These are phyloP conservation scores for Nephrocerus scutellatus DNA, from an alignment of 2,888 invertebrate species.

Conservation along the genomic window DNA sequence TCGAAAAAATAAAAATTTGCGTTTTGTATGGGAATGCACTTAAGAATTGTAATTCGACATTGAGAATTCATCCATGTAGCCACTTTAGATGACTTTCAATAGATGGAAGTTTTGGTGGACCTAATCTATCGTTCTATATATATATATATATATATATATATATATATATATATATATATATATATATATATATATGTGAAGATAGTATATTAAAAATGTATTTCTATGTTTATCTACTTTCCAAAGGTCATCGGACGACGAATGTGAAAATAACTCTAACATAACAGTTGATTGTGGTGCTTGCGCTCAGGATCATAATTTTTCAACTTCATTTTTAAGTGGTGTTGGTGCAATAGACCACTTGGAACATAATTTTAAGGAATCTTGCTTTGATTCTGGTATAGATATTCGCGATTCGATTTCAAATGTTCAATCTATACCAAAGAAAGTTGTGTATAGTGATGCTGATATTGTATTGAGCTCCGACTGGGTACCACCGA, in stretches of 20 bases:
- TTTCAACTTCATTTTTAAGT: slow-evolving; percentile 36
- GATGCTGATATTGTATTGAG: slow-evolving; percentile 83
- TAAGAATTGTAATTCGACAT: no score
- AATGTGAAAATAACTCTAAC: slow-evolving; percentile 45
- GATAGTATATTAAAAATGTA: slow-evolving; percentile 1
- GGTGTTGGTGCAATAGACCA: slow-evolving; percentile 37
- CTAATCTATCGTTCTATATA: neutral
- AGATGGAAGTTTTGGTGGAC: neutral
- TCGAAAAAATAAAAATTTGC: no score
- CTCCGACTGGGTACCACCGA: slow-evolving; percentile 80
- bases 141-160: slow-evolving; percentile 12
- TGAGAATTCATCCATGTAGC: no score
- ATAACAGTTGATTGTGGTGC: slow-evolving; percentile 41
- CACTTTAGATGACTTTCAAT: no score
- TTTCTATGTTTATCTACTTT: slow-evolving; percentile 43
- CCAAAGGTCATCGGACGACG: slow-evolving; percentile 48
- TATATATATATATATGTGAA: slow-evolving; percentile 7
- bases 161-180: slow-evolving; percentile 4
- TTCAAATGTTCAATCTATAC: slow-evolving; percentile 58
- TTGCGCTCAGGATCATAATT: slow-evolving; percentile 38
- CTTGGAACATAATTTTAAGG: slow-evolving; percentile 63
- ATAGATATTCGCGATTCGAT: slow-evolving; percentile 78
- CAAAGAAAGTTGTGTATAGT: slow-evolving; percentile 58
- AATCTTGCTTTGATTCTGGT: slow-evolving; percentile 83
- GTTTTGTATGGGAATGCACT: no score